Evolutionary conservation across 2,888 invertebrate species (phyloP), one percentile per base, ranked within the genome.

Genomic region (Odontothrips loti): DNA sequence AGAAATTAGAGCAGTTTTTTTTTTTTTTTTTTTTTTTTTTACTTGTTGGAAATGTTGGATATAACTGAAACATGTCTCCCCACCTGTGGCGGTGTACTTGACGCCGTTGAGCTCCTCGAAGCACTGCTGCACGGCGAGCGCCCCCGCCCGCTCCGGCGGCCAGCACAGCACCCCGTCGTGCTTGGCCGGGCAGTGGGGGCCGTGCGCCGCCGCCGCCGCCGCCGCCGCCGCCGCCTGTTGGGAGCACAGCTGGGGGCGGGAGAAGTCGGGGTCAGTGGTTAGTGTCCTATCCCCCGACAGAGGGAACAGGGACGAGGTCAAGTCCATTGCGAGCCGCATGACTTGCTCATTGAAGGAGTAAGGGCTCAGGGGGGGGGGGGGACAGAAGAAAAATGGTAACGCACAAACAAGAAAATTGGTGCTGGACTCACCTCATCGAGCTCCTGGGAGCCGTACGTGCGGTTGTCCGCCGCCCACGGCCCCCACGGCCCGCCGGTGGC

Each of bases 61-160:
- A n/a, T n/a, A n/a, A n/a, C n/a, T n/a, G n/a, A n/a, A n/a, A n/a
- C n/a, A n/a, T n/a, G n/a, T n/a, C n/a, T n/a, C n/a, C 95, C 95
- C 89, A 96, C 96, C 92, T 86, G 93, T 91, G 83, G 92, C 92
- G 86, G 96, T 95, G 86, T 95, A 96, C 84, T 90, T 91, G 82
- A 95, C 91, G 82, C 94, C 94, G 84, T 93, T 90, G 82, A 96
- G 89, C 85, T 94, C 93, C 80, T 91, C 91, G 85, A 96, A 94
- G 87, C 96, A 96, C 80, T 92, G 91, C 83, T 95, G 90, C 43
- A 91, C 89, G 1, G 94, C 93, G 79, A 91, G 87, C 0, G 92
- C 91, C 83, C 92, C 93, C 83, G 91, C 90, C 0, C 90, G 89
- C 1, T 96, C 95, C 4, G 92, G 90, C n/a, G 95, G 95, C 96